These are phyloP conservation scores for Centroberyx gerrardi DNA, from an alignment of 2,797 vertebrate genomes.

Conservation along the genomic window DNA sequence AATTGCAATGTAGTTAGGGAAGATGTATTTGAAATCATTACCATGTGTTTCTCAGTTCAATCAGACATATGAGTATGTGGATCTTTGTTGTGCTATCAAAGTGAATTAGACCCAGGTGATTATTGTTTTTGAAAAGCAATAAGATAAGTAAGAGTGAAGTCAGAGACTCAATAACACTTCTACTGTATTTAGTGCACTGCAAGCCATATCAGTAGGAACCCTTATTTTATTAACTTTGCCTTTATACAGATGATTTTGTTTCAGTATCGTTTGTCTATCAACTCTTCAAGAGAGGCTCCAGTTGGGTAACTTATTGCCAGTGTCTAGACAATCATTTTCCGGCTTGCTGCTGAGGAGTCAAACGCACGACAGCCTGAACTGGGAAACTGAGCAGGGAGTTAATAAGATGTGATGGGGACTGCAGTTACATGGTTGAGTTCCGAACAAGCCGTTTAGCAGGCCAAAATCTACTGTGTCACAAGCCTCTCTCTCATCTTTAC, in stretches of 20 bases:
- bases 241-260: constrained; percentile 15
- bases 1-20: too few species aligned
- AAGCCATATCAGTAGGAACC: too few species aligned
- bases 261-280: constrained; percentile 37
- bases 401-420: constrained; percentile 64
- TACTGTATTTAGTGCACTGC: too few species aligned
- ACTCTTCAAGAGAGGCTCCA: constrained; percentile 21
- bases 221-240: constrained; percentile 21
- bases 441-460: constrained; percentile 60
- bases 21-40: too few species aligned
- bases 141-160: too few species aligned
- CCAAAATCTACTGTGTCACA: constrained; percentile 42
- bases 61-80: too few species aligned
- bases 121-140: too few species aligned
- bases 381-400: constrained; percentile 66
- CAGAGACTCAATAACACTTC: too few species aligned
- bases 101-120: too few species aligned
- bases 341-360: constrained; percentile 61
- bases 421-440: constrained; percentile 51
- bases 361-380: constrained; percentile 54
- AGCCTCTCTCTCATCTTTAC: constrained; percentile 54
- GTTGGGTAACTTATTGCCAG: constrained; percentile 39
- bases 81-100: too few species aligned
- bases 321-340: constrained; percentile 74
- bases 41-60: too few species aligned